A percentile compares a stretch with the other conserved stretches of the same genome.
phyloP scores from a whole-genome alignment of 2,113 vertebrate genomes.

The Glareola pratincola region DNA sequence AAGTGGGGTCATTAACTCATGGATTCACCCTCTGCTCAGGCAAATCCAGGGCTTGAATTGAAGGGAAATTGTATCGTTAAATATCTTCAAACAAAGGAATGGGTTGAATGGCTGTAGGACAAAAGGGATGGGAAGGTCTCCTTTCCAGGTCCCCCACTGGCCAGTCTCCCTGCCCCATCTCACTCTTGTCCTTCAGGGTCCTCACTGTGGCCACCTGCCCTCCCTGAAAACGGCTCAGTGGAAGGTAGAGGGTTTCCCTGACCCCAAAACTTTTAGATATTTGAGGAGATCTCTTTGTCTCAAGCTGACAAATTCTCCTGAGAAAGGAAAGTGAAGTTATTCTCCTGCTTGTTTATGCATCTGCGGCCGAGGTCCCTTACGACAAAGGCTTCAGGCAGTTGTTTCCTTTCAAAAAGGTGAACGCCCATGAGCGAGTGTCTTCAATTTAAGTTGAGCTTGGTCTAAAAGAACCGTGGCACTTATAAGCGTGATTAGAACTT shows the following conservation, averaged over 20 bases:
- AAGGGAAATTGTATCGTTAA: background rate
- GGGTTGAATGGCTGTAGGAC: background rate
- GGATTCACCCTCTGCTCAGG: fast-evolving
- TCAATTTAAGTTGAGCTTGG: background rate
- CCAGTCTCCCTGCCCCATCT: background rate
- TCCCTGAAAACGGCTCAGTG: background rate
- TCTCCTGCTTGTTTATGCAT: background rate
- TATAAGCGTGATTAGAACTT: background rate
- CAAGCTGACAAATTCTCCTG: background rate
- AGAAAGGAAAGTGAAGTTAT: background rate
- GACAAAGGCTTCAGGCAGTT: background rate
- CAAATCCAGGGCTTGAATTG: background rate
- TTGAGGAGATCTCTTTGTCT: background rate
- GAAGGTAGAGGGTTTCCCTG: background rate
- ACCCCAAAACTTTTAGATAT: background rate
- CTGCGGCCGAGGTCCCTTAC: background rate
- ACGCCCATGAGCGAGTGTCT: background rate
- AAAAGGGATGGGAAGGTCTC: background rate
- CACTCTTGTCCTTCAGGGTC: background rate
- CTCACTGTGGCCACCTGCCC: background rate
- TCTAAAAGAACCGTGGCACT: background rate
- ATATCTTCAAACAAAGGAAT: background rate
- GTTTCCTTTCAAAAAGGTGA: background rate
- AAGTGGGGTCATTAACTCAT: background rate
- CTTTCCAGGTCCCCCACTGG: background rate